Evolutionary conservation across 2,797 vertebrate species (phyloP).

Genomic region (Eurystomus glaucurus): DNA sequence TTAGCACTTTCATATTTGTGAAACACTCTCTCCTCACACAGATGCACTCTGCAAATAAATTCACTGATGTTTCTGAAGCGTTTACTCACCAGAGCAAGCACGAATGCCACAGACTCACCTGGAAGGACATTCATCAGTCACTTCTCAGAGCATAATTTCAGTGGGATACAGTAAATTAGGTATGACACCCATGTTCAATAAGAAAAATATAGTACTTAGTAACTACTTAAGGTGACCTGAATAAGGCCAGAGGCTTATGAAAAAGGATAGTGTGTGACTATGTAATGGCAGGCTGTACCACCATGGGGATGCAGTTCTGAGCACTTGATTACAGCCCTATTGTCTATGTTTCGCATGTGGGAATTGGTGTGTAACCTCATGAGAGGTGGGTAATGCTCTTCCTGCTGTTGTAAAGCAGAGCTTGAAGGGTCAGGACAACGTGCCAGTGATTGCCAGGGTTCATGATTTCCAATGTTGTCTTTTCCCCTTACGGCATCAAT

Average conservation of each 20-base stretch:
- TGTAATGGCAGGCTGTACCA: neutral
- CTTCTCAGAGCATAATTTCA: neutral
- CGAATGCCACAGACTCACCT: neutral
- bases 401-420: neutral
- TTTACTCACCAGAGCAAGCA: neutral
- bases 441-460: neutral
- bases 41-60: neutral
- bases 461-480: neutral
- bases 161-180: neutral
- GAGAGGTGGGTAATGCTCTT: neutral
- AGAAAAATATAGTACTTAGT: neutral
- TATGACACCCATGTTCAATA: accelerated
- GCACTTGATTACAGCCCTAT: neutral
- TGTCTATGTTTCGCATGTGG: no score
- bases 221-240: neutral
- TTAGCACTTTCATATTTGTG: neutral
- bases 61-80: neutral
- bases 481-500: neutral
- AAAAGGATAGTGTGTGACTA: neutral
- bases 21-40: neutral
- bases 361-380: neutral
- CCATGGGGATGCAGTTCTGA: neutral
- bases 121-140: neutral
- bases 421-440: neutral
- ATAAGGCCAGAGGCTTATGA: neutral